A percentile compares a stretch with the other conserved stretches of the same genome.
Evolutionary conservation across 2,888 invertebrate genomes (phyloP).

Genomic region (Lydus trimaculatus): DNA sequence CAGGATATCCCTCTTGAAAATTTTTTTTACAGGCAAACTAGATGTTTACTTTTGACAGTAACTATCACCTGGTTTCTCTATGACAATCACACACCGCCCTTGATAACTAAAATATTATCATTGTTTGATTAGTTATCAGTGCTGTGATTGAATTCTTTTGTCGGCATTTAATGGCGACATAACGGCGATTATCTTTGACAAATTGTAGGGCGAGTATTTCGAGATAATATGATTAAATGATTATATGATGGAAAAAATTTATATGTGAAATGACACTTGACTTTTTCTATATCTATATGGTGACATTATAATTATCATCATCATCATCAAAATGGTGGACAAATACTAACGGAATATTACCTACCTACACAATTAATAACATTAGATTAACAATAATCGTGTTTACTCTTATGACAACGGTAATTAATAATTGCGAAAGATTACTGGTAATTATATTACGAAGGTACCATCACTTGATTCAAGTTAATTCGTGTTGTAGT

Average conservation of each 20-base stretch:
- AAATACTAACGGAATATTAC: not conserved
- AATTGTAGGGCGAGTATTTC: slow-evolving; percentile 46
- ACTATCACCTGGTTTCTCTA: slow-evolving; percentile 43
- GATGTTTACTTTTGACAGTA: slow-evolving; percentile 37
- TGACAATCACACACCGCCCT: slow-evolving; percentile 45
- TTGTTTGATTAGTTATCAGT: slow-evolving; percentile 50
- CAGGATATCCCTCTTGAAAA: not conserved
- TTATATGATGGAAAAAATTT: slow-evolving; percentile 13
- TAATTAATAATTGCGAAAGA: not conserved
- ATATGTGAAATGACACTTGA: slow-evolving; percentile 17
- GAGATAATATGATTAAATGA: slow-evolving; percentile 25
- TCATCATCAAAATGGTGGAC: slow-evolving; percentile 9
- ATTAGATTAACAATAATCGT: not conserved
- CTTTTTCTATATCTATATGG: slow-evolving; percentile 15
- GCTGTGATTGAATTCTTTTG: slow-evolving; percentile 56
- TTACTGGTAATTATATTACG: not conserved
- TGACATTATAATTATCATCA: slow-evolving; percentile 16
- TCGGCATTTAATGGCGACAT: slow-evolving; percentile 56
- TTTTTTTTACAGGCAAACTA: not conserved
- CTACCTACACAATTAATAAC: not conserved
- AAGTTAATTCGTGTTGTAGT: no score
- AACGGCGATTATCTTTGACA: slow-evolving; percentile 52
- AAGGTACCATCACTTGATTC: not conserved
- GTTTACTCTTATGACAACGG: not conserved
- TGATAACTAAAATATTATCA: slow-evolving; percentile 50